Base-by-base conservation (phyloP, 2,797 vertebrate genomes). In the Xenops minutus region DNA sequence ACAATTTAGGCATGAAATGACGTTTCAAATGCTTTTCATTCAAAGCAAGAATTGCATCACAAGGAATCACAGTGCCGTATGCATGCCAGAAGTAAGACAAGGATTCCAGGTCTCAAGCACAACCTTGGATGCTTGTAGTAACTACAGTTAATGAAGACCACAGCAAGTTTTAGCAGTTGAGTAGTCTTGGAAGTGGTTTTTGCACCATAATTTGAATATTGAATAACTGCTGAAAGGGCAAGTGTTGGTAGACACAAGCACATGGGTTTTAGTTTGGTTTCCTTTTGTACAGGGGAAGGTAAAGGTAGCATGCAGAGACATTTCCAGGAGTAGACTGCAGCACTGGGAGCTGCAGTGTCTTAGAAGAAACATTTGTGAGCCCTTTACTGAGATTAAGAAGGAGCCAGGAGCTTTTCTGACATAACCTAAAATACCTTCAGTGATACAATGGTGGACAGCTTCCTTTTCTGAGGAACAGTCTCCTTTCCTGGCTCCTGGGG, bases 221-320 rank as follows among this genome's bases (percentile, higher is more conserved):
- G 27, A 19, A 39, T 48, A 52, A 5, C n/a, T 75, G 30, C 30
- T 71, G 66, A 89, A 69, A 83, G 23, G 13, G 16, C 8, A 6
- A 13, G 24, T 10, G 11, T 27, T 58, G 29, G 16, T 51, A 61
- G 36, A 55, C 20, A 10, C 36, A 56, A 49, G 61, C 80, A 83
- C n/a, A 58, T 0, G 1, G 27, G 10, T 8, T 72, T 61, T 22
- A 14, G 19, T 83, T 72, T 41, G 0, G 2, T 46, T 52, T 36
- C 27, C 21, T 43, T 91, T 79, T 11, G 1, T 24, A 11, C 5
- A 52, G 4, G 10, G 5, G 14, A 75, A 85, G 32, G 29, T 44
- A 52, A 69, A 56, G n/a, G 17, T 7, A 76, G 4, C 6, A 22
- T 30, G 8, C 44, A 7, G 4, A 74, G 56, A 58, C 8, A 15